A percentile compares a stretch with the other conserved stretches of the same genome.
Evolutionary conservation across 2,888 invertebrate species (phyloP).

Genomic region (Nezara viridula): DNA sequence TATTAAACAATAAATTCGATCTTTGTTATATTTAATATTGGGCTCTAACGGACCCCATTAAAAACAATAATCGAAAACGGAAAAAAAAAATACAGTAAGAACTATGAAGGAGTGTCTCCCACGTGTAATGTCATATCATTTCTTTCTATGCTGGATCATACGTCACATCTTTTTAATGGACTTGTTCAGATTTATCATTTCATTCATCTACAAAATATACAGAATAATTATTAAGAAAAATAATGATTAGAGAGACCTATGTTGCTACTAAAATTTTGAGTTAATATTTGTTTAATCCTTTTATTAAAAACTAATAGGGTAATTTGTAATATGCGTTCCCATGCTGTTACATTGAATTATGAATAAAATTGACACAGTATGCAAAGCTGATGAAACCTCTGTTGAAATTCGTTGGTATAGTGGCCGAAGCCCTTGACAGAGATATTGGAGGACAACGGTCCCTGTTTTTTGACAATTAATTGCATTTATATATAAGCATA

Average conservation of each 20-base stretch:
- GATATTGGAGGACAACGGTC: neutral
- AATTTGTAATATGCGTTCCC: neutral
- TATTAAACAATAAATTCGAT: neutral
- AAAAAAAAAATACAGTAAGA: neutral
- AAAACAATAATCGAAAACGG: neutral
- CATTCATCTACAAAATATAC: neutral
- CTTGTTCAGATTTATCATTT: neutral
- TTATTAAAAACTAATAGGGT: neutral
- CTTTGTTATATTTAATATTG: neutral
- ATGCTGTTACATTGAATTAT: neutral
- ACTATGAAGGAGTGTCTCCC: neutral
- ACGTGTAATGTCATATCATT: constrained; percentile 19
- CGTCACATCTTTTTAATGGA: neutral
- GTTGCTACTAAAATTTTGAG: neutral
- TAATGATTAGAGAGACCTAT: neutral
- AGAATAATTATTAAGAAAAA: neutral
- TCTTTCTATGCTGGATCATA: neutral
- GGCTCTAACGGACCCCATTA: neutral
- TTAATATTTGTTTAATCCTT: neutral
- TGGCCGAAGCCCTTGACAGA: neutral
- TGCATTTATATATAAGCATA: too few relatives aligned
- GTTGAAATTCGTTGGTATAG: neutral
- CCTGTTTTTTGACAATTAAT: neutral
- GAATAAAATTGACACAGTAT: neutral
- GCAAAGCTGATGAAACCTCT: neutral